Base-by-base conservation (phyloP, 2,797 vertebrate genomes). In the Pitangus sulphuratus region DNA sequence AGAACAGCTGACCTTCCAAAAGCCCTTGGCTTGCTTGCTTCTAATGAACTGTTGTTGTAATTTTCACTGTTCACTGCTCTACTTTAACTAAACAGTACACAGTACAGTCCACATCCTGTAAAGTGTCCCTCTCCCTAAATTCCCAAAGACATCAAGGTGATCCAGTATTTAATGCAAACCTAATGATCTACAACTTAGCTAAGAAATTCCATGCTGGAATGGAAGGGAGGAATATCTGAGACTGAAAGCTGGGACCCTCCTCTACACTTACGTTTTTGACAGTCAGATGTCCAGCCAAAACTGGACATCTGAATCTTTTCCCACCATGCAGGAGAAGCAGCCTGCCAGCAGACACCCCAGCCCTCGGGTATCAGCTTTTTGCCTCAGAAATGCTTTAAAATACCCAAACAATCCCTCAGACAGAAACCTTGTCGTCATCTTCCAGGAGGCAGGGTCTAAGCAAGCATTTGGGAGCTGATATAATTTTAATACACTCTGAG, bases 401-500 rank as follows among this genome's bases (percentile, higher is more conserved):
- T 56, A 48, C 24, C 33, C 26, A 79, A 88, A 71, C 17, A 54
- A 68, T 12, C 21, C 33, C 33, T 79, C 3, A 2, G 42, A 82
- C 56, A 60, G 77, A 93, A 86, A 77, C 7, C 11, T 54, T 15
- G 15, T 62, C 8, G 1, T 92, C 71, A 54, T 70, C 60, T 82
- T 89, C 56, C 51, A 74, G 60, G 65, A 92, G 66, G 93, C 76
- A 84, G 85, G 51, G 72, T 76, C 72, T 93, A 51, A 91, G 44
- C 44, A 79, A 79, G 70, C 12, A 0, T 69, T 84, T 70, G 33
- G 53, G 54, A 74, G 66, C 80, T 91, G 85, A 82, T 79, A 53
- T n/a, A 9, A 54, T 91, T 95, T 94, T 91, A 93, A 95, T 84
- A 82, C 45, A 94, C 83, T 91, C 66, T 1, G 15, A 95, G 53